Conservation (phyloP, 2,888 invertebrate genomes). For the Seira ritae region DNA sequence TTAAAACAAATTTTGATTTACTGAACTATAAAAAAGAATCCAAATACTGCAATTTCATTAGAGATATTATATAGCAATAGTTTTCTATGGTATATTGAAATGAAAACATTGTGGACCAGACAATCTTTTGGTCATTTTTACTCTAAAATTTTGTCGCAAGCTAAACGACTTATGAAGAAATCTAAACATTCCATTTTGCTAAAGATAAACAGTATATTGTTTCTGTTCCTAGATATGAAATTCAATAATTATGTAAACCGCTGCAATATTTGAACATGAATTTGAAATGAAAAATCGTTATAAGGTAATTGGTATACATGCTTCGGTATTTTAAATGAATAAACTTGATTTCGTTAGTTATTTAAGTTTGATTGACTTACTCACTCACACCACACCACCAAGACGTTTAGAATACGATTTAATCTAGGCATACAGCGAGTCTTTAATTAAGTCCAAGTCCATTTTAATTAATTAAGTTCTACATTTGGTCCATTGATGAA, state of each 20-base stretch:
- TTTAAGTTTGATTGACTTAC: background rate
- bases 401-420: too few species aligned
- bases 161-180: conserved; percentile 6
- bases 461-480: too few species aligned
- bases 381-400: background rate
- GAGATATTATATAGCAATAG: background rate
- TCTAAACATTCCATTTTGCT: background rate
- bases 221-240: background rate
- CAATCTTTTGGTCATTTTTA: conserved; percentile 35
- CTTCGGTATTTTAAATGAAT: background rate
- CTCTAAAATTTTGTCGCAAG: conserved; percentile 3
- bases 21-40: background rate
- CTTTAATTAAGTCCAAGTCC: too few species aligned
- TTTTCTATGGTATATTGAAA: conserved; percentile 1
- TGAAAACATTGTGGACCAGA: conserved; percentile 29
- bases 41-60: background rate
- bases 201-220: background rate
- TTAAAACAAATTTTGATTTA: conserved; percentile 27
- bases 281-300: conserved; percentile 1
- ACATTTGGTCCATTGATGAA: too few species aligned
- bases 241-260: background rate
- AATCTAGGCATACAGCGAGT: too few species aligned
- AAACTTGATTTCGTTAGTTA: background rate
- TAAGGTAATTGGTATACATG: background rate
- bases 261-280: background rate